Evolutionary conservation across 2,797 vertebrate genomes (phyloP).

Genomic region (Helicolenus hilgendorfi): DNA sequence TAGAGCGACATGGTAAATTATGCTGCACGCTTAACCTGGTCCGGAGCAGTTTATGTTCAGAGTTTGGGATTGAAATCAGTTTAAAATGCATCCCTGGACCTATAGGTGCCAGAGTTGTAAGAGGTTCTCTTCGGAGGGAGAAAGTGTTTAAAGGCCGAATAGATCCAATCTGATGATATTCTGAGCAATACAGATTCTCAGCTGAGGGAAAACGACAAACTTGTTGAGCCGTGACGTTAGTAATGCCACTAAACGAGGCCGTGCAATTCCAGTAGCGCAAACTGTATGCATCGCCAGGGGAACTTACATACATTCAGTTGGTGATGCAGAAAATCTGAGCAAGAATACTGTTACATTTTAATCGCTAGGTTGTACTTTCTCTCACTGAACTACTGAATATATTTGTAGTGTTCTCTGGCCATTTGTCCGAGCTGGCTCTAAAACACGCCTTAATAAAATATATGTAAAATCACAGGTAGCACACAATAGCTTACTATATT

Average conservation of each 20-base stretch:
- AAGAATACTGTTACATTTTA: background rate
- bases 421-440: background rate
- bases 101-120: background rate
- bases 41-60: background rate
- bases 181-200: background rate
- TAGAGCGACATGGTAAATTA: background rate
- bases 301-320: too few relatives aligned
- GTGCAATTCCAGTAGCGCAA: background rate
- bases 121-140: background rate
- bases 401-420: background rate
- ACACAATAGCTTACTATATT: background rate
- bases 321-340: background rate
- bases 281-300: too few relatives aligned
- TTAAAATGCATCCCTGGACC: background rate
- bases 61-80: background rate
- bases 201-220: background rate
- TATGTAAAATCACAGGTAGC: too few relatives aligned
- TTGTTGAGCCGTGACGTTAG: background rate
- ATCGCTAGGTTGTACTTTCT: background rate
- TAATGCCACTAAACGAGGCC: background rate
- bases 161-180: background rate
- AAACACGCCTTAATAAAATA: background rate
- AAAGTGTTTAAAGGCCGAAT: background rate
- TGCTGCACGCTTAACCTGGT: background rate
- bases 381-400: background rate